Evolutionary conservation across 2,113 vertebrate species (phyloP), one percentile per base, ranked within the genome.

Genomic region (Amphiprion percula): DNA sequence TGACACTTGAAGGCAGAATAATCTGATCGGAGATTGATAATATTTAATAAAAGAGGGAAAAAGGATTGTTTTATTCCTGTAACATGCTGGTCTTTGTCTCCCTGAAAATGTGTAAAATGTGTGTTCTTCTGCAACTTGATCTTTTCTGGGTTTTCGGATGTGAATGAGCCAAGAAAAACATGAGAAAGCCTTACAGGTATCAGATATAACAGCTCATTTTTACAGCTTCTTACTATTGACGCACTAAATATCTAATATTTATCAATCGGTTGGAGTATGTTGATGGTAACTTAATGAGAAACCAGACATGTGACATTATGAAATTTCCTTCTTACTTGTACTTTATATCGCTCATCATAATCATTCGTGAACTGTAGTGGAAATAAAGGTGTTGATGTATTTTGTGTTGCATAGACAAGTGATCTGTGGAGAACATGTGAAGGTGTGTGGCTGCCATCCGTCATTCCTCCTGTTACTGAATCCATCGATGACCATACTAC

Each of bases 401-500:
- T 39, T 62, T 39, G 46, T 80, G 74, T 74, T 24, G 16, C 41
- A 30, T 54, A 24, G 21, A 74, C 15, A 44, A 19, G 72, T 49
- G 54, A 63, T 33, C 46, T 62, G 33, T 0, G 15, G 30, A 77
- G 46, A 77, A 68, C 28, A 39, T 33, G 49, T 77, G 72, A 82
- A 69, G 53, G 58, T 66, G 59, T 86, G 33, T 79, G 76, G 44
- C 49, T 46, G 16, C 33, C 75, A 65, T 71, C 56, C 37, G 24
- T 86, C 44, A 71, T 83, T 74, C 50, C 70, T 85, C 80, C 64
- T 67, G 80, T 73, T 66, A 28, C 79, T 68, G 64, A 60, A 79
- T 73, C 68, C 53, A 77, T 76, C 52, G 84, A 80, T 77, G 84
- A 94, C 89, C 89, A 84, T 77, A 81, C 84, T 88, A 83, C 91